Conservation (phyloP, 2,888 invertebrate species). For the Lepidonotus clava region DNA sequence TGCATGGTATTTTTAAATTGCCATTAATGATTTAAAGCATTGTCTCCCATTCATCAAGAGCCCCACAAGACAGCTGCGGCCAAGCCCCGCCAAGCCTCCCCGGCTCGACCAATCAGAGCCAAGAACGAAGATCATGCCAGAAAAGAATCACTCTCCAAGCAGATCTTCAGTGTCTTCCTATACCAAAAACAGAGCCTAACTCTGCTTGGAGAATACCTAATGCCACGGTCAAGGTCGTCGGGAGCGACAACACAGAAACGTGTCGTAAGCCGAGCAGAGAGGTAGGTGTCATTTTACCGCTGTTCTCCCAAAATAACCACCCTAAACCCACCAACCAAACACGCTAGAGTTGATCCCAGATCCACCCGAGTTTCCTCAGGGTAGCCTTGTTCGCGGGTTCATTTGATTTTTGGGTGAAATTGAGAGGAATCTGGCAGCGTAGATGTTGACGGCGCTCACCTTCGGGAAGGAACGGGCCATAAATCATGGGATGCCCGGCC, state of each 20-base stretch:
- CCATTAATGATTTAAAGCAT: too few species aligned
- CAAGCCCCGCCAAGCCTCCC: constrained; percentile 19
- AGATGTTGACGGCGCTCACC: neutral
- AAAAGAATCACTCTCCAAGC: too few species aligned
- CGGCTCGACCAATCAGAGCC: neutral
- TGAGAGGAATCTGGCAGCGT: neutral
- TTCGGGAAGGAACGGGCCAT: neutral
- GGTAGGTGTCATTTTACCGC: neutral
- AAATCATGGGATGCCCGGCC: neutral
- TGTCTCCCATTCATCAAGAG: too few species aligned
- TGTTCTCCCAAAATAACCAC: neutral
- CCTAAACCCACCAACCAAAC: neutral
- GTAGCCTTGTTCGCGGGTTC: neutral
- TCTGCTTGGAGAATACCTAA: too few species aligned
- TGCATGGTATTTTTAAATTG: too few species aligned
- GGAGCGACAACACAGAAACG: constrained; percentile 23
- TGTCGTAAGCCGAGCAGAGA: neutral
- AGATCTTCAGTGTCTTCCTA: too few species aligned
- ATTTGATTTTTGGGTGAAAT: neutral
- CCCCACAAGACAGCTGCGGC: too few species aligned
- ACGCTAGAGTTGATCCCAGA: too few species aligned
- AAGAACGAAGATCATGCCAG: neutral
- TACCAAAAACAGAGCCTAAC: too few species aligned
- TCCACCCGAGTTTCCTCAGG: too few species aligned
- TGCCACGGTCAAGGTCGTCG: constrained; percentile 11